These are phyloP conservation scores for Bostrychus sinensis DNA, from an alignment of 2,113 vertebrate species.

Conservation along the genomic window DNA sequence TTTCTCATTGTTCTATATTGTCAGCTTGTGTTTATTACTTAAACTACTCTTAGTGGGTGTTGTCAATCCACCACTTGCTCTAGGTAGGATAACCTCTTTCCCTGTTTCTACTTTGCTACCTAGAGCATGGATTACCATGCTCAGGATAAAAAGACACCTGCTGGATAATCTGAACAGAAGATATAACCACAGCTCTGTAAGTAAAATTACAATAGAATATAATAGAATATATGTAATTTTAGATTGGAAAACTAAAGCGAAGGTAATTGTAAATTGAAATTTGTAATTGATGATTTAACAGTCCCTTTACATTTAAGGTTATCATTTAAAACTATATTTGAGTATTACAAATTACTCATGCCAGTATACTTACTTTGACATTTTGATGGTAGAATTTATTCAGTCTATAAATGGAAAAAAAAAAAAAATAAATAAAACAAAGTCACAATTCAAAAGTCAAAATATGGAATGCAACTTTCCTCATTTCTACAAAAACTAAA, in stretches of 20 bases:
- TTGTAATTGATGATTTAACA: background rate
- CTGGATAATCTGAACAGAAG: constrained; percentile 3
- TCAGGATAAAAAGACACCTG: background rate
- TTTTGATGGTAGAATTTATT: constrained; percentile 44
- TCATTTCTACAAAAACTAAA: background rate
- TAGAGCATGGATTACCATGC: background rate
- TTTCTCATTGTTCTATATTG: background rate
- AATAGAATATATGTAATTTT: background rate
- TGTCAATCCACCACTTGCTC: background rate
- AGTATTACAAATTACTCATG: background rate
- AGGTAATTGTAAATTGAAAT: background rate
- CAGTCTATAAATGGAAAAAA: constrained; percentile 37
- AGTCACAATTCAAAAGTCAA: background rate
- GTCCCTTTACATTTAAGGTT: background rate
- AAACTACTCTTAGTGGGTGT: background rate
- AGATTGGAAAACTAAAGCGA: background rate
- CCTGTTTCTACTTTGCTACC: background rate
- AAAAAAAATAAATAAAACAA: background rate
- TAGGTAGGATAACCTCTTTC: background rate
- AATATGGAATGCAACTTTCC: too few species aligned
- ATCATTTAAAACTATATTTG: background rate
- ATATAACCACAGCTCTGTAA: background rate
- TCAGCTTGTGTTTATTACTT: background rate
- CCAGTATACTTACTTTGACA: constrained; percentile 75
- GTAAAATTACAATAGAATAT: background rate